phyloP scores from a whole-genome alignment of 1,140 invertebrate genomes.

The Galleria mellonella region DNA sequence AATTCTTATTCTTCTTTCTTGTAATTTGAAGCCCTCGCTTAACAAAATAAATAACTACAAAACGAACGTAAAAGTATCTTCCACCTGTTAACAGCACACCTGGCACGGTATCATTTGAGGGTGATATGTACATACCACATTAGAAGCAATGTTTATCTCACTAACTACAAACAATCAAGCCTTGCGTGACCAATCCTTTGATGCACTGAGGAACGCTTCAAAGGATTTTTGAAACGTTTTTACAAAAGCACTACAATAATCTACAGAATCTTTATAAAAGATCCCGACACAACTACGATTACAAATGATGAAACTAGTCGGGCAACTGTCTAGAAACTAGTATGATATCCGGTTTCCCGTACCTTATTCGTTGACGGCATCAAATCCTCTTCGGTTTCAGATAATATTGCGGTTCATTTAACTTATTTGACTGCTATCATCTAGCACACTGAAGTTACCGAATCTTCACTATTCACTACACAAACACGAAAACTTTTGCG shows the following conservation, averaged over 20 bases:
- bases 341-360: constrained; percentile 62
- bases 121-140: constrained; percentile 11
- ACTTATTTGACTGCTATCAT: constrained; percentile 15
- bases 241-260: constrained; percentile 7
- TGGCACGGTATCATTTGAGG: constrained; percentile 28
- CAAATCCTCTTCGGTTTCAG: constrained; percentile 45
- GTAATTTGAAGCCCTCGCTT: too few species aligned
- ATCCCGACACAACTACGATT: constrained; percentile 11
- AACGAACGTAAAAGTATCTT: constrained; percentile 10
- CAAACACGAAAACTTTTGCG: constrained; percentile 44
- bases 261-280: constrained; percentile 16
- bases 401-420: constrained; percentile 43
- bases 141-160: constrained; percentile 26
- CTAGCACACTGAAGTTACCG: constrained; percentile 26
- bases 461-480: constrained; percentile 49
- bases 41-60: neutral
- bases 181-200: constrained; percentile 27
- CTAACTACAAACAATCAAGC: constrained; percentile 43
- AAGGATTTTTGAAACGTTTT: constrained; percentile 6
- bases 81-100: constrained; percentile 58
- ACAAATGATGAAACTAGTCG: constrained; percentile 41
- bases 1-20: too few species aligned
- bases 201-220: constrained; percentile 20
- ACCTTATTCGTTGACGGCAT: constrained; percentile 61
- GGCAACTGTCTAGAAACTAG: constrained; percentile 40